Conservation (phyloP, 2,113 vertebrate species). For the Gymnocephalus cernua region DNA sequence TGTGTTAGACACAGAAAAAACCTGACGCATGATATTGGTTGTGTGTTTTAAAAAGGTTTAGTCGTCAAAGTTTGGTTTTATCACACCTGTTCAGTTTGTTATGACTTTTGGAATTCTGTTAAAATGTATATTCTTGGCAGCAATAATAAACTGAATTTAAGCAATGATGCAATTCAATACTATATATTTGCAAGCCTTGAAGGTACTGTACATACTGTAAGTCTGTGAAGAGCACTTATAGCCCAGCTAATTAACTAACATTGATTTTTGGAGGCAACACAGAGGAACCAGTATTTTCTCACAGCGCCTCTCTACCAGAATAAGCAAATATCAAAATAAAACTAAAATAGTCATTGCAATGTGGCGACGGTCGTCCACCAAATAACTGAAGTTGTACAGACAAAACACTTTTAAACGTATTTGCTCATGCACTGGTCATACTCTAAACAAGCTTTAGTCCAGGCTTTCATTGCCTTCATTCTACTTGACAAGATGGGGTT, state of each 20-base stretch:
- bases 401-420: background rate
- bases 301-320: background rate
- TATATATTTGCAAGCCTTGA: background rate
- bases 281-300: constrained; percentile 20
- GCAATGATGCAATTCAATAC: background rate
- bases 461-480: background rate
- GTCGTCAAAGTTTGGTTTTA: constrained; percentile 7
- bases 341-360: background rate
- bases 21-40: background rate
- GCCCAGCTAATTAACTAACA: background rate
- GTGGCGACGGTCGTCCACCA: background rate
- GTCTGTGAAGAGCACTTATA: background rate
- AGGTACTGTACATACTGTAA: background rate
- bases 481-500: background rate
- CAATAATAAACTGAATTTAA: constrained; percentile 62
- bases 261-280: constrained; percentile 12
- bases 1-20: background rate
- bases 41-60: background rate
- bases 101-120: constrained; percentile 13
- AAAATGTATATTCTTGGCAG: constrained; percentile 39
- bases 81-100: constrained; percentile 7
- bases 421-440: constrained; percentile 12
- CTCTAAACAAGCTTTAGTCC: background rate
- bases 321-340: background rate
- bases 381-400: background rate